A percentile compares a stretch with the other conserved stretches of the same genome.
phyloP scores from a whole-genome alignment of 2,113 vertebrate species.

The Hypanus sabinus region DNA sequence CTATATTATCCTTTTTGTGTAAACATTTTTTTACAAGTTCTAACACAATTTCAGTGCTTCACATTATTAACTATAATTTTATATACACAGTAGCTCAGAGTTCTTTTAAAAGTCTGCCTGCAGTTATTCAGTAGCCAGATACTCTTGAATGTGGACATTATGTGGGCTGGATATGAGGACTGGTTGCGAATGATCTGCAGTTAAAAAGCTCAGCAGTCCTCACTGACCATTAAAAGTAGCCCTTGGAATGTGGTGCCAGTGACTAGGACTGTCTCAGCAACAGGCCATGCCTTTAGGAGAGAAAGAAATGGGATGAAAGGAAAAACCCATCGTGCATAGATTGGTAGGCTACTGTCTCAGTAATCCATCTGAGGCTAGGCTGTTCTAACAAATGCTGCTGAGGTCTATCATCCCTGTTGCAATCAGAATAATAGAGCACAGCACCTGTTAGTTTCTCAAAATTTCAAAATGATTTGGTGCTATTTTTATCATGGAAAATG shows the following conservation, averaged over 20 bases:
- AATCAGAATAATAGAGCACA: not conserved
- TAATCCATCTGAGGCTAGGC: not conserved
- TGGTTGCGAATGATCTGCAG: not conserved
- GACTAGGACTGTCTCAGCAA: not conserved
- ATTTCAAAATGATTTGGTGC: conserved; percentile 19
- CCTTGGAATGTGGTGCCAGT: not conserved
- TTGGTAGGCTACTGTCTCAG: not conserved
- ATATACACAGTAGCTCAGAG: not conserved
- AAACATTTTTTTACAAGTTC: not conserved
- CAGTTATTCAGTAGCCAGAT: not conserved
- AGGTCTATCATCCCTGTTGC: not conserved
- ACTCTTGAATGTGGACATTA: not conserved
- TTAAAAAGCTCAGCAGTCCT: not conserved
- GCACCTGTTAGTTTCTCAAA: not conserved
- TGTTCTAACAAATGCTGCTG: not conserved
- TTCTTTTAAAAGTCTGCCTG: not conserved
- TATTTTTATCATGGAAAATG: conserved; percentile 5
- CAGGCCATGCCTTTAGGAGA: not conserved
- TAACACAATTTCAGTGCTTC: not conserved
- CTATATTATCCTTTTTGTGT: too few relatives aligned
- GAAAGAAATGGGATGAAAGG: not conserved
- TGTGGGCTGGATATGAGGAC: not conserved
- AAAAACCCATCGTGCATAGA: not conserved
- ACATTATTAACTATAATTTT: not conserved
- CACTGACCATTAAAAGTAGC: not conserved